phyloP scores from a whole-genome alignment of 2,888 invertebrate genomes.

The Drosophila incognita region DNA sequence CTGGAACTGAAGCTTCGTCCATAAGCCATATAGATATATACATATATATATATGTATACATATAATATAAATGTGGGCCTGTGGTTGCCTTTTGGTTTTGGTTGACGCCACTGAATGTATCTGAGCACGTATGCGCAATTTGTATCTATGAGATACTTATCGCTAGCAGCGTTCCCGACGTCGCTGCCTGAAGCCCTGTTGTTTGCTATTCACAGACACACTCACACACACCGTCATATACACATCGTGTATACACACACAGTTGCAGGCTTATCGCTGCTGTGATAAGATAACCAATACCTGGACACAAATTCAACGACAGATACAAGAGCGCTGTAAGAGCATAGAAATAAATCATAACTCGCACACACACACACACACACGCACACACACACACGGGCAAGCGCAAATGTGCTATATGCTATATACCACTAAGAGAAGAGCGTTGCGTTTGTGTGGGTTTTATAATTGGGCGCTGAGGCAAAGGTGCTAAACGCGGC shows the following conservation, averaged over 20 bases:
- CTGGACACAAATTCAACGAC: constrained; percentile 7
- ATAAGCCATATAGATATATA: background rate
- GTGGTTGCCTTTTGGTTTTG: constrained; percentile 29
- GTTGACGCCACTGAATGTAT: constrained; percentile 39
- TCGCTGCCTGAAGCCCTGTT: constrained; percentile 35
- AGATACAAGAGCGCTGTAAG: constrained; percentile 24
- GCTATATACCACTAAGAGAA: constrained; percentile 38
- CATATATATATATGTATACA: background rate
- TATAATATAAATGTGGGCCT: constrained; percentile 1
- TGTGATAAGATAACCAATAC: constrained; percentile 82
- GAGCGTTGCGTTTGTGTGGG: constrained; percentile 54
- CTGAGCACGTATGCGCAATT: constrained; percentile 83
- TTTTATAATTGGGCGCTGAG: constrained; percentile 72
- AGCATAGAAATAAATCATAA: constrained; percentile 75
- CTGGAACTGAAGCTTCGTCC: constrained; percentile 13
- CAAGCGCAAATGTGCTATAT: constrained; percentile 52
- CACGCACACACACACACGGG: constrained; percentile 27
- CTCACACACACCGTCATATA: constrained; percentile 20
- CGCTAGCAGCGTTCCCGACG: constrained; percentile 41
- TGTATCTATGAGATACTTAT: constrained; percentile 82
- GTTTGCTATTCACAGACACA: constrained; percentile 55
- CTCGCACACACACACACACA: constrained; percentile 37
- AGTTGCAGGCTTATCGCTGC: constrained; percentile 47
- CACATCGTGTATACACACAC: constrained; percentile 19
- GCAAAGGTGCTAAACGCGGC: constrained; percentile 75